Evolutionary conservation across 2,113 vertebrate species (phyloP).

Genomic region (Delphinus delphis): DNA sequence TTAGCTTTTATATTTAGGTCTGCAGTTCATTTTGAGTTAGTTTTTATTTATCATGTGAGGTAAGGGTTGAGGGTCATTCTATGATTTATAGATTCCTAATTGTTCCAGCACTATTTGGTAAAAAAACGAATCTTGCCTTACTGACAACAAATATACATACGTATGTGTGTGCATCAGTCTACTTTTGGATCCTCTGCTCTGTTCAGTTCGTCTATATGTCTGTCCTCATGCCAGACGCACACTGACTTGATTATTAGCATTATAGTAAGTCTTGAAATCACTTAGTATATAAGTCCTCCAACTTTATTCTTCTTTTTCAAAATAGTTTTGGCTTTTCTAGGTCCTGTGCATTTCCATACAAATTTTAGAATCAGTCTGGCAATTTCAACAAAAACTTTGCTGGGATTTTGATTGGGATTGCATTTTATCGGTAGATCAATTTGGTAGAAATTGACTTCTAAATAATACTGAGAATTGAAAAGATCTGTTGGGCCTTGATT

Average conservation of each 20-base stretch:
- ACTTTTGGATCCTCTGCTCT: neutral
- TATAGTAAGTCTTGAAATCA: neutral
- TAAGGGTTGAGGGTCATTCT: neutral
- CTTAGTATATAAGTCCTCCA: neutral
- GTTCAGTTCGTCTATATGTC: neutral
- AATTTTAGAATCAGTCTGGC: neutral
- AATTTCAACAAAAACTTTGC: neutral
- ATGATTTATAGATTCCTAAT: neutral
- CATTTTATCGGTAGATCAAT: neutral
- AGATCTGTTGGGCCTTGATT: slow-evolving; percentile 24
- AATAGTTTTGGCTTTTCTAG: neutral
- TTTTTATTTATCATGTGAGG: neutral
- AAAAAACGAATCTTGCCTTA: neutral
- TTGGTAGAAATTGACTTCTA: slow-evolving; percentile 14
- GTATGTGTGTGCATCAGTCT: neutral
- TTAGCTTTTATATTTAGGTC: neutral
- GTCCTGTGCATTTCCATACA: neutral
- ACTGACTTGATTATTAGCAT: neutral
- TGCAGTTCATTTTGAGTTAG: neutral
- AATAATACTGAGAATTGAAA: slow-evolving; percentile 17
- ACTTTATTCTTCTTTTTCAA: neutral
- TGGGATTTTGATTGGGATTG: neutral
- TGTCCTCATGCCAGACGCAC: neutral
- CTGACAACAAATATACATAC: neutral
- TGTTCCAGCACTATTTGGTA: neutral